A percentile compares a stretch with the other conserved stretches of the same genome.
phyloP scores from a whole-genome alignment of 2,113 vertebrate species.

The Cyphomyrus plagiostoma region DNA sequence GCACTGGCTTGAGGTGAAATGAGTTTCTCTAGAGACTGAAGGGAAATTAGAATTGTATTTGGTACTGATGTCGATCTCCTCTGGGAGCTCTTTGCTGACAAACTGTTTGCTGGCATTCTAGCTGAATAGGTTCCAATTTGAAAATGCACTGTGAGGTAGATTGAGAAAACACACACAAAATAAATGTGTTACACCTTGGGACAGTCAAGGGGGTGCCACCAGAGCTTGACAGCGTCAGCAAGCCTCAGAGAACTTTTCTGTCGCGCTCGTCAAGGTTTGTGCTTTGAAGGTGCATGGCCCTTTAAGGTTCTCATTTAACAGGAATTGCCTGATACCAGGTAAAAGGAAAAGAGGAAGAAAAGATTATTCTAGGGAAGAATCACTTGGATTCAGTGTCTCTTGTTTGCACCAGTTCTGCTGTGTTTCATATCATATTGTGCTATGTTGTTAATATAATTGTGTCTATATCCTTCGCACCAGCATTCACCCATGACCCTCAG shows the following conservation, averaged over 20 bases:
- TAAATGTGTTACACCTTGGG: background rate
- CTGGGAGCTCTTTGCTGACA: conserved; percentile 46
- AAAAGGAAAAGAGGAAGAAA: background rate
- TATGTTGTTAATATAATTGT: background rate
- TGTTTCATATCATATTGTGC: background rate
- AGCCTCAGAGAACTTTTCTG: background rate
- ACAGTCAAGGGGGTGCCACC: background rate
- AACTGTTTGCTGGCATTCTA: conserved; percentile 32
- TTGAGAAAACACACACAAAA: conserved; percentile 7
- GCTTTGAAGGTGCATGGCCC: background rate
- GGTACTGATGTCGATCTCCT: conserved; percentile 44
- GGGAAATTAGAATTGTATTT: background rate
- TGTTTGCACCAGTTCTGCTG: background rate
- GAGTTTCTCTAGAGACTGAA: background rate
- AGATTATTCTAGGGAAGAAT: background rate
- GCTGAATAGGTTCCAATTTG: conserved; percentile 37
- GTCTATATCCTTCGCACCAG: background rate
- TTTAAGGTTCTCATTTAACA: background rate
- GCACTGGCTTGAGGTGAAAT: background rate
- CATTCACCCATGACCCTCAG: background rate
- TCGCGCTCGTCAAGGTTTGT: background rate
- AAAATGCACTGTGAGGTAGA: conserved; percentile 35
- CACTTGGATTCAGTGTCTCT: background rate
- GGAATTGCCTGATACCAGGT: background rate
- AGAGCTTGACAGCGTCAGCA: background rate